phyloP scores from a whole-genome alignment of 1,140 invertebrate genomes.

The Rhysida immarginata region DNA sequence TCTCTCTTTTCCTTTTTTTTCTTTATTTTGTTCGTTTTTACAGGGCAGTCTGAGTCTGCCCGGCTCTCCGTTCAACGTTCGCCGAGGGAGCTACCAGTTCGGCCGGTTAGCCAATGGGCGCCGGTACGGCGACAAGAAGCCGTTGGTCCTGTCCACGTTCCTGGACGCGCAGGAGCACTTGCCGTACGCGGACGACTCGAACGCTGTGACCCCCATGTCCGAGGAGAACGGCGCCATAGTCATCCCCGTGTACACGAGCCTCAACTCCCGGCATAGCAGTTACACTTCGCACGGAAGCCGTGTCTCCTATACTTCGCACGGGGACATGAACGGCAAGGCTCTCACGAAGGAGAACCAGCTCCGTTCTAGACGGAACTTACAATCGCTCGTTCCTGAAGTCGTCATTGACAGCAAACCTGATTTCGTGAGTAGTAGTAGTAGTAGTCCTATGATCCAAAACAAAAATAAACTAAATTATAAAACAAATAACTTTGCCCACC shows the following conservation, averaged over 20 bases:
- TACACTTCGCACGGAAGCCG: slow-evolving; percentile 86
- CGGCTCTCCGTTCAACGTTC: slow-evolving; percentile 84
- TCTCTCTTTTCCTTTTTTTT: too few relatives aligned
- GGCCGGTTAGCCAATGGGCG: slow-evolving; percentile 58
- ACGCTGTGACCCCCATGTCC: slow-evolving; percentile 93
- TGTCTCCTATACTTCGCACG: slow-evolving; percentile 83
- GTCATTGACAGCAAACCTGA: slow-evolving; percentile 14
- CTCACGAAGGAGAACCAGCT: slow-evolving; percentile 73
- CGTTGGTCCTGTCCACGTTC: slow-evolving; percentile 82
- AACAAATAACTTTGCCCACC: too few relatives aligned
- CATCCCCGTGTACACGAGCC: slow-evolving; percentile 54
- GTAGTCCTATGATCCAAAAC: too few relatives aligned
- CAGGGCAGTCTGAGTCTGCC: slow-evolving; percentile 92
- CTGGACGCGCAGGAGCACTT: slow-evolving; percentile 90
- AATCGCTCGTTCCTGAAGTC: slow-evolving; percentile 16
- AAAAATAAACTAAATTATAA: too few relatives aligned
- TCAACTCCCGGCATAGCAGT: slow-evolving; percentile 69
- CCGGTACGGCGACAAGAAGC: slow-evolving; percentile 70
- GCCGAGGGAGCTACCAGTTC: slow-evolving; percentile 81
- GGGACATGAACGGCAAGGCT: slow-evolving; percentile 53
- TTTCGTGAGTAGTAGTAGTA: slow-evolving; percentile 11
- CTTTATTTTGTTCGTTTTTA: background rate
- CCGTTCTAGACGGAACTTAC: slow-evolving; percentile 38
- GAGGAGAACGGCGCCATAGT: slow-evolving; percentile 92
- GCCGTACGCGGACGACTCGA: slow-evolving; percentile 92